These are phyloP conservation scores for Merodon equestris DNA, from an alignment of 2,888 invertebrate genomes.

Conservation along the genomic window DNA sequence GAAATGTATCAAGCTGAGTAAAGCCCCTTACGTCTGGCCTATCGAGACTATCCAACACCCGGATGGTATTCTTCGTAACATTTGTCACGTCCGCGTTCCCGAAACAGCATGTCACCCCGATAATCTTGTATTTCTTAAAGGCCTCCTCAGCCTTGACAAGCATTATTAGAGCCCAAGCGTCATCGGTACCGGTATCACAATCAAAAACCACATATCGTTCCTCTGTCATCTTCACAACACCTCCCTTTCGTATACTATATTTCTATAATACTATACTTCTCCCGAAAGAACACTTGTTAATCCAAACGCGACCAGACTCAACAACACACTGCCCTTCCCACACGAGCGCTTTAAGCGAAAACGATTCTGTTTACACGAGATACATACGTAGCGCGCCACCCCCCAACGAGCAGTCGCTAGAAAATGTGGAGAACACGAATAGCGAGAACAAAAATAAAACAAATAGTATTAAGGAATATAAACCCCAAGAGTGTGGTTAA, in stretches of 20 bases:
- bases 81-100: conserved; percentile 86
- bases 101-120: conserved; percentile 86
- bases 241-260: background rate
- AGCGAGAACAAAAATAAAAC: no score
- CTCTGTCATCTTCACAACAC: conserved; percentile 30
- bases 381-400: no score
- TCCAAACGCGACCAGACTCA: conserved; percentile 7
- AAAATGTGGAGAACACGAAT: no score
- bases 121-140: conserved; percentile 74
- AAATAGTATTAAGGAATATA: no score
- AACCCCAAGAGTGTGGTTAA: no score
- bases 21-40: conserved; percentile 81
- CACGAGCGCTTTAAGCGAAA: no score
- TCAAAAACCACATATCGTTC: conserved; percentile 80
- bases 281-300: conserved; percentile 1
- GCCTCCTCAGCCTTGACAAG: conserved; percentile 80
- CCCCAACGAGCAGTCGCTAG: no score
- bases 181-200: conserved; percentile 83
- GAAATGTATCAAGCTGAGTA: no score
- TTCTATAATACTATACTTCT: background rate
- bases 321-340: conserved; percentile 6
- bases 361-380: no score
- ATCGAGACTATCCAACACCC: conserved; percentile 82
- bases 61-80: conserved; percentile 84
- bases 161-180: conserved; percentile 82